These are phyloP conservation scores for Sesia bembeciformis DNA, from an alignment of 2,888 invertebrate species.

Conservation along the genomic window DNA sequence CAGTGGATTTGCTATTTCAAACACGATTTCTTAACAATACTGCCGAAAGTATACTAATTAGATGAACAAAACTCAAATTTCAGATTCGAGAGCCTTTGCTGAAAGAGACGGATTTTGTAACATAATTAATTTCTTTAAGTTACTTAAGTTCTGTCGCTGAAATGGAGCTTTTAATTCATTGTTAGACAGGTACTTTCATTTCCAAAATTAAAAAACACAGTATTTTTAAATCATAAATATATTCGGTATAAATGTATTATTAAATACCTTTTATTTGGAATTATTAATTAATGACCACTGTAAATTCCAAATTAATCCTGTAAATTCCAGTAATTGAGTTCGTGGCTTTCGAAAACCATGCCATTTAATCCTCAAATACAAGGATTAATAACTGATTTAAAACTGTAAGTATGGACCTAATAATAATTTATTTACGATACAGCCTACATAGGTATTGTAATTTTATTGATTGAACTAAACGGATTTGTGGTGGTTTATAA, in stretches of 20 bases:
- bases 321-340: background rate
- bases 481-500: background rate
- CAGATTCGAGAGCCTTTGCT: conserved; percentile 12
- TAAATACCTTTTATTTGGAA: too few relatives aligned
- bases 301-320: background rate
- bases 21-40: conserved; percentile 15
- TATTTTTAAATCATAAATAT: too few relatives aligned
- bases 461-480: background rate
- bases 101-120: conserved; percentile 17
- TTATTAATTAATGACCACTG: too few relatives aligned
- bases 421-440: too few relatives aligned
- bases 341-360: background rate
- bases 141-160: background rate
- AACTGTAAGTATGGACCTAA: background rate
- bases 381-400: background rate
- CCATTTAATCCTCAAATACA: background rate
- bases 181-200: background rate
- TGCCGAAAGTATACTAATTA: conserved; percentile 11
- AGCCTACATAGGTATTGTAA: background rate
- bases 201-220: too few relatives aligned
- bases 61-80: conserved; percentile 21
- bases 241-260: too few relatives aligned
- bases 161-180: background rate
- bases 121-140: conserved; percentile 20
- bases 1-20: conserved; percentile 10